Evolutionary conservation across 2,797 vertebrate species (phyloP).

Genomic region (Calcarius lapponicus): DNA sequence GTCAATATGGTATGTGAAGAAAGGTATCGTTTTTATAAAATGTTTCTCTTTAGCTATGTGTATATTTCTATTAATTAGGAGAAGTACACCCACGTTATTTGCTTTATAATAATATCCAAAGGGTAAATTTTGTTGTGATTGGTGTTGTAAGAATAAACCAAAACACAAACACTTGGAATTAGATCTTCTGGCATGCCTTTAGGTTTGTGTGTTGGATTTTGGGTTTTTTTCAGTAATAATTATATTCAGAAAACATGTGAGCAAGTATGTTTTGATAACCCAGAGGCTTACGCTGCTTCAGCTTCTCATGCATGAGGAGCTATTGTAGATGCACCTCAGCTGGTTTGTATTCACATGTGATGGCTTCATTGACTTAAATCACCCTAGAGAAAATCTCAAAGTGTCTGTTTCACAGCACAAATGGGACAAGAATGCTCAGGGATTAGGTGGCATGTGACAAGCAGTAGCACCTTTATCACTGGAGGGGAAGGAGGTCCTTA

Average conservation of each 20-base stretch:
- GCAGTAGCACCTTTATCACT: not conserved
- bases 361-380: not conserved
- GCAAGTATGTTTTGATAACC: not conserved
- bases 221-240: not conserved
- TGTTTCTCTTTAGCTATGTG: not conserved
- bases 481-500: not conserved
- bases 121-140: not conserved
- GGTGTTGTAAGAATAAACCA: not conserved
- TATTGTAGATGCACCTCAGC: not conserved
- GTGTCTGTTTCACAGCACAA: not conserved
- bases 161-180: not conserved
- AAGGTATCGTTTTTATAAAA: not conserved
- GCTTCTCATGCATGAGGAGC: not conserved
- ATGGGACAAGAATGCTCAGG: accelerated
- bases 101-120: not conserved
- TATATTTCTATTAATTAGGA: not conserved
- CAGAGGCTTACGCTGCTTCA: not conserved
- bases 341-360: not conserved
- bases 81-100: not conserved
- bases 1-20: not conserved
- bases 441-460: not conserved
- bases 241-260: not conserved
- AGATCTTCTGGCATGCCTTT: not conserved
- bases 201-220: not conserved
- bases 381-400: not conserved